These are phyloP conservation scores for Eurypyga helias DNA, from an alignment of 2,113 vertebrate species.

Conservation along the genomic window DNA sequence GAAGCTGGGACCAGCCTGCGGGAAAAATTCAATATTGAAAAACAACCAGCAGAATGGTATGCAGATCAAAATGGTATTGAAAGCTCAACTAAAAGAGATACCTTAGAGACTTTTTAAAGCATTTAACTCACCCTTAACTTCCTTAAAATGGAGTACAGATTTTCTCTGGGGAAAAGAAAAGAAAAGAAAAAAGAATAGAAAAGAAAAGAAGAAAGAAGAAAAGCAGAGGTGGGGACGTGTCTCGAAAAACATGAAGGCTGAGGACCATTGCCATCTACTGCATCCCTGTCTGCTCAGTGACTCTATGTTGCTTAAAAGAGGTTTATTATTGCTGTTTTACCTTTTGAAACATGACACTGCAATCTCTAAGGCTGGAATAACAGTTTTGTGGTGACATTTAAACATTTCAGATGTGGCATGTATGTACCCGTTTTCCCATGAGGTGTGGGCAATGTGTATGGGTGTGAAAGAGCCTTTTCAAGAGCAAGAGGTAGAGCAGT, in stretches of 20 bases:
- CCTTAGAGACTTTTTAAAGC: not conserved
- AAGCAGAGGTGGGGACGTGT: not conserved
- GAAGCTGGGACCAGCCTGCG: not conserved
- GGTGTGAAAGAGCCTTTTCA: not conserved
- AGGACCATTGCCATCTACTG: not conserved
- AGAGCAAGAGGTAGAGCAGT: not conserved
- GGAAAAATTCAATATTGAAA: slow-evolving; percentile 6
- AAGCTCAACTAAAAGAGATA: not conserved
- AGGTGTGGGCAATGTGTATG: not conserved
- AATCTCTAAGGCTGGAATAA: not conserved
- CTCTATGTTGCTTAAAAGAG: not conserved
- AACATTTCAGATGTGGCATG: not conserved
- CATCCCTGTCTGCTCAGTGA: not conserved
- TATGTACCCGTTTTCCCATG: rapidly evolving
- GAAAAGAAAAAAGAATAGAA: too few species aligned
- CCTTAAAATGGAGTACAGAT: not conserved
- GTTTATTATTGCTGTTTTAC: not conserved
- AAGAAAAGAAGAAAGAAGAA: too few species aligned
- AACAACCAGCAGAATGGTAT: not conserved
- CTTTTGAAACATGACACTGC: not conserved
- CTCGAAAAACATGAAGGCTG: not conserved
- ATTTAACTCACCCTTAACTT: not conserved
- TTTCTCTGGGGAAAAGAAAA: too few species aligned
- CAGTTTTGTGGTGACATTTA: not conserved
- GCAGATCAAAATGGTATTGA: not conserved